Percentiles rank a stretch among this genome's conserved stretches.
Evolutionary conservation across 1,140 invertebrate species (phyloP).

Genomic region (Spodoptera frugiperda): DNA sequence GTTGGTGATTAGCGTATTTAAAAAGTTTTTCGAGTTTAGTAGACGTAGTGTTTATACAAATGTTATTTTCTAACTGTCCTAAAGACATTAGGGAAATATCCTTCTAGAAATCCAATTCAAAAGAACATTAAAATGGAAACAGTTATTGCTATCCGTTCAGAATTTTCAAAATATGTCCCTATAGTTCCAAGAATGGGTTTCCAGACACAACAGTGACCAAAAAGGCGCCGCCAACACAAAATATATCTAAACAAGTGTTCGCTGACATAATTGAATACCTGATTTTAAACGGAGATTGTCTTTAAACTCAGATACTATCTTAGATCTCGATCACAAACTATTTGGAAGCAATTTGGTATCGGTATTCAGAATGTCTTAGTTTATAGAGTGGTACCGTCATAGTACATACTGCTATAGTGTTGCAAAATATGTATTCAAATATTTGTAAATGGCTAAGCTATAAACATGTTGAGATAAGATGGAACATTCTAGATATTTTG

Average conservation of each 20-base stretch:
- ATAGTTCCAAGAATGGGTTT: constrained; percentile 19
- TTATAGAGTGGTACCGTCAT: constrained; percentile 53
- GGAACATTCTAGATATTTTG: constrained; percentile 48
- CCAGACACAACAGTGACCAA: constrained; percentile 9
- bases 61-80: not conserved
- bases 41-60: no score
- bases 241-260: constrained; percentile 69
- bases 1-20: no score
- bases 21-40: no score
- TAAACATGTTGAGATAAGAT: constrained; percentile 55
- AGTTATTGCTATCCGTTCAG: constrained; percentile 3
- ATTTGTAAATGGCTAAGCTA: constrained; percentile 60
- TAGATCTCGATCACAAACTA: constrained; percentile 69
- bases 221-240: constrained; percentile 53
- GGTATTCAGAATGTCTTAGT: constrained; percentile 62
- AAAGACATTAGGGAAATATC: not conserved
- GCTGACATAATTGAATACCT: constrained; percentile 65
- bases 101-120: not conserved
- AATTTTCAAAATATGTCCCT: constrained; percentile 8
- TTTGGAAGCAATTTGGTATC: constrained; percentile 71
- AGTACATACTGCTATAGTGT: constrained; percentile 48
- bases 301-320: constrained; percentile 64
- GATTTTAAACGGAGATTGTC: constrained; percentile 61
- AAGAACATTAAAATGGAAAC: not conserved
- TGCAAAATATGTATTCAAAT: constrained; percentile 60